These are phyloP conservation scores for Dinoponera quadriceps DNA, from an alignment of 1,140 invertebrate species.

Conservation along the genomic window DNA sequence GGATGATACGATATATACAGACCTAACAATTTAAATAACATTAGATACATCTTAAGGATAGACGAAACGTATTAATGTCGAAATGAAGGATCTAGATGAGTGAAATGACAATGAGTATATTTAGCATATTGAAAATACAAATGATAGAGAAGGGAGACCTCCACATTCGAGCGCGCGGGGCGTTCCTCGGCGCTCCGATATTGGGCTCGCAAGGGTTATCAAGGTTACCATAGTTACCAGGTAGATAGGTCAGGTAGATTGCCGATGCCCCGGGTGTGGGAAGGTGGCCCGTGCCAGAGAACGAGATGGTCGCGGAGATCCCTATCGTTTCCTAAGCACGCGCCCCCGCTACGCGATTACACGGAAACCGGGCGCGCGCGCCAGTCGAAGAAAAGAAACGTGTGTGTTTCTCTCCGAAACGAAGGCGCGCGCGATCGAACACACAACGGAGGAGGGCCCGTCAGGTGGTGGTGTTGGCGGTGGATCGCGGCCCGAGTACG, in stretches of 20 bases:
- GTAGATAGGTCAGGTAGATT: constrained; percentile 67
- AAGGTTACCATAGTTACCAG: constrained; percentile 67
- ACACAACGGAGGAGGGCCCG: neutral
- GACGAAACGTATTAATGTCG: too few species aligned
- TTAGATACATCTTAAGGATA: too few species aligned
- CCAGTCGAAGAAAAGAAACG: constrained; percentile 69
- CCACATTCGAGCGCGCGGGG: neutral
- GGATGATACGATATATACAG: too few species aligned
- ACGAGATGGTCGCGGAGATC: constrained; percentile 66
- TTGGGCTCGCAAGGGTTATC: constrained; percentile 62
- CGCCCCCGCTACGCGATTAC: constrained; percentile 65
- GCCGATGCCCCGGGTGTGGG: constrained; percentile 53
- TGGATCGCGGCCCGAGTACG: neutral
- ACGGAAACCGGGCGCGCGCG: constrained; percentile 33
- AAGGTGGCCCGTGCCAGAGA: constrained; percentile 69
- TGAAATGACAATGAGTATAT: too few species aligned
- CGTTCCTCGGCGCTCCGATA: constrained; percentile 35
- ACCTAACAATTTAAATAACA: too few species aligned
- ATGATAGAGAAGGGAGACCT: too few species aligned
- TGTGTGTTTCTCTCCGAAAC: constrained; percentile 32
- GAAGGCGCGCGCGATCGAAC: constrained; percentile 58
- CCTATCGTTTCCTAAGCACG: constrained; percentile 71
- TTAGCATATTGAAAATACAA: too few species aligned
- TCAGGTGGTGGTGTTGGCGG: constrained; percentile 54
- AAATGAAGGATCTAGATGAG: too few species aligned